Evolutionary conservation across 1,140 invertebrate genomes (phyloP).

Genomic region (Drosophila arawakana): DNA sequence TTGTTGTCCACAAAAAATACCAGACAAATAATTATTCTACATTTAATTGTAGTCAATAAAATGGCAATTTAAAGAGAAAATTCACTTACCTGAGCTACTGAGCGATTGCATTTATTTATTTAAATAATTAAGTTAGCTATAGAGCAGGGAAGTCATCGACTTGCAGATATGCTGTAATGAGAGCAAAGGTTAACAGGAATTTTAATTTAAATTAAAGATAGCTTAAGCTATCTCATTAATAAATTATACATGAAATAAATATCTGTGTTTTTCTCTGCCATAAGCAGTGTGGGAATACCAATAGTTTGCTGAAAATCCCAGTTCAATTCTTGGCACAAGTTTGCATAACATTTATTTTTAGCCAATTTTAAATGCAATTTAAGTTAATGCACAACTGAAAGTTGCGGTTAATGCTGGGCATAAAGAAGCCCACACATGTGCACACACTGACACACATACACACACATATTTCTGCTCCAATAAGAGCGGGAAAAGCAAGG

Average conservation of each 20-base stretch:
- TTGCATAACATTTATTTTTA: constrained; percentile 6
- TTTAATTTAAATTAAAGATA: too few relatives aligned
- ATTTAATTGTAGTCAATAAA: constrained; percentile 31
- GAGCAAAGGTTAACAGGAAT: too few relatives aligned
- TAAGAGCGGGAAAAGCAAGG: constrained; percentile 13
- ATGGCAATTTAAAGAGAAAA: constrained; percentile 14
- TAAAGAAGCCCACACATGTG: constrained; percentile 13
- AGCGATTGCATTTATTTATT: constrained; percentile 10
- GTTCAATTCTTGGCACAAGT: not conserved
- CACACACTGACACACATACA: constrained; percentile 14
- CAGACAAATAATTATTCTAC: constrained; percentile 31
- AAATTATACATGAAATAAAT: not conserved
- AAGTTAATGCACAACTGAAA: constrained; percentile 38
- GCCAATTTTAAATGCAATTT: constrained; percentile 11
- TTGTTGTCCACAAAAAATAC: constrained; percentile 22
- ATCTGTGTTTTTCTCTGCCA: too few relatives aligned
- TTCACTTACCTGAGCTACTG: constrained; percentile 3
- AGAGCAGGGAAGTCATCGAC: not conserved
- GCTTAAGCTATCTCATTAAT: not conserved
- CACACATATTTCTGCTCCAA: constrained; percentile 15
- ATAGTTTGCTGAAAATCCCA: not conserved
- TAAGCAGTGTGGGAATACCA: not conserved
- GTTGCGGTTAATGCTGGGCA: constrained; percentile 40
- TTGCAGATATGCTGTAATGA: not conserved
- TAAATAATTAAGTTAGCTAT: constrained; percentile 6